Base-by-base conservation (phyloP, 2,888 invertebrate species). In the Nipponacmea schrenckii region DNA sequence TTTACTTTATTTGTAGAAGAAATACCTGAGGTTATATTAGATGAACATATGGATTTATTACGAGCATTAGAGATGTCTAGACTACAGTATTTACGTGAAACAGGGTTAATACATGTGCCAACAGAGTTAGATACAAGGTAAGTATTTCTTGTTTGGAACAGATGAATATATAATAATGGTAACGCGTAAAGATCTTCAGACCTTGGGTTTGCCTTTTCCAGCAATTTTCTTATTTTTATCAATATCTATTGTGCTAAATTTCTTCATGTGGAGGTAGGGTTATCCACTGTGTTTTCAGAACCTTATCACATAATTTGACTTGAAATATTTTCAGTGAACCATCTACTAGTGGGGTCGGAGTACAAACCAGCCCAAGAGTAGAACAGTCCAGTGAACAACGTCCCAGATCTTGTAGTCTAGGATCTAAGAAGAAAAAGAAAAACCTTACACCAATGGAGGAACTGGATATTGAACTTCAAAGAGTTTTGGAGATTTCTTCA, bases 31-130 rank as follows among this genome's bases (percentile, higher is more conserved):
- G 79, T 82, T 48, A 79, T 86, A n/a, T 75, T 85, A 24, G 86
- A 89, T 80, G 86, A 86, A 75, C 85, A 88, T 76, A 91, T 93
- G 90, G 93, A 93, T 82, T 87, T 93, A 64, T 90, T 92, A 75
- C 91, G 93, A 75, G 93, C 93, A 0, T 84, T 93, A 73, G 93
- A 93, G 86, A 92, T 93, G 92, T 93, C 93, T 0, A 89, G 93
- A 20, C 89, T 93, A 63, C 93, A 93, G 88, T 92, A 92, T 90
- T 91, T 92, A 65, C 91, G 92, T 85, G 93, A 93, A 81, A 85
- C 87, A 74, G 89, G 87, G 7, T 85, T 90, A 84, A 50, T 90
- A 86, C 73, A 77, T 68, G 77, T 75, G n/a, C 74, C 77, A 27
- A 45, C n/a, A 5, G 73, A 73, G n/a, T 63, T 67, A n/a, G 73